A percentile compares a stretch with the other conserved stretches of the same genome.
phyloP scores from a whole-genome alignment of 2,797 vertebrate genomes.

The Tapirus indicus region DNA sequence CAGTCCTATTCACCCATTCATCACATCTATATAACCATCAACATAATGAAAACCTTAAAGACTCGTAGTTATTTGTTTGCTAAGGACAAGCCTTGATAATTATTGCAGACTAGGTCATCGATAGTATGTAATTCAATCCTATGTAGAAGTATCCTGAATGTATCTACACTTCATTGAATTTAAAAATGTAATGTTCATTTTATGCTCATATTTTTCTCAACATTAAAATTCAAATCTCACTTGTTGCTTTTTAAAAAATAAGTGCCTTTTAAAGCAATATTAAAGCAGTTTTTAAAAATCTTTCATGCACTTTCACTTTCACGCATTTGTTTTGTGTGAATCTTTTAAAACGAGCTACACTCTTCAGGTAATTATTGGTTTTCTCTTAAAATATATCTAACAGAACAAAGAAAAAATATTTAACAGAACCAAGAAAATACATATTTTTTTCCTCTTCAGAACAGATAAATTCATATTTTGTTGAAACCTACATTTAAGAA shows the following conservation, averaged over 20 bases:
- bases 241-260: neutral
- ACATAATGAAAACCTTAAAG: neutral
- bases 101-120: neutral
- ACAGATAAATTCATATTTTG: slow-evolving; percentile 35
- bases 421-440: slow-evolving; percentile 22
- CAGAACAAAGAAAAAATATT: slow-evolving; percentile 28
- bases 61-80: neutral
- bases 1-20: neutral
- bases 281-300: neutral
- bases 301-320: neutral
- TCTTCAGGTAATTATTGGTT: slow-evolving; percentile 12
- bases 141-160: neutral
- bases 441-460: slow-evolving; percentile 3
- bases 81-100: slow-evolving; percentile 5
- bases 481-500: slow-evolving; percentile 54
- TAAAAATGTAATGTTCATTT: slow-evolving; percentile 19
- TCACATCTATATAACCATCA: neutral
- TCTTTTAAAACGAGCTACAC: slow-evolving; percentile 38
- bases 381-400: slow-evolving; percentile 53
- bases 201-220: slow-evolving; percentile 26
- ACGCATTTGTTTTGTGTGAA: neutral
- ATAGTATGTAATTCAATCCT: neutral
- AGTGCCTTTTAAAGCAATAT: slow-evolving; percentile 50
- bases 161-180: slow-evolving; percentile 24
- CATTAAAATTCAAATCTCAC: slow-evolving; percentile 57